These are phyloP conservation scores for Coleophora deauratella DNA, from an alignment of 2,888 invertebrate genomes.

Conservation along the genomic window DNA sequence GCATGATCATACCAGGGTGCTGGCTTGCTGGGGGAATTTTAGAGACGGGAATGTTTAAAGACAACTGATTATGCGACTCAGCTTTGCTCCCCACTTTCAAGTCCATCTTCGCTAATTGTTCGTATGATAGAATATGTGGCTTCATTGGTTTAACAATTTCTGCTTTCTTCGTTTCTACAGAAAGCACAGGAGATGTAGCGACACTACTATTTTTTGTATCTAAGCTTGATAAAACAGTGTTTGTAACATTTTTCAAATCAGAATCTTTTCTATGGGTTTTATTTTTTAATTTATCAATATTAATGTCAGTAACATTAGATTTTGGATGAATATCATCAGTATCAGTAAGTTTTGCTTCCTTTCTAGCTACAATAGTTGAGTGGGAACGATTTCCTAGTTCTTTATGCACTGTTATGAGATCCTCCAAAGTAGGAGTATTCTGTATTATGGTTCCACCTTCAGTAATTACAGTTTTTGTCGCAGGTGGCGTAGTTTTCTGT, in stretches of 20 bases:
- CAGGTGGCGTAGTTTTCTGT: too few species aligned
- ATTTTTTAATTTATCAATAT: too few species aligned
- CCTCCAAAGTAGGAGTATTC: slow-evolving; percentile 21
- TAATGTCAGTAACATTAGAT: too few species aligned
- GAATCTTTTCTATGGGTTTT: too few species aligned
- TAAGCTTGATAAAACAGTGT: background rate
- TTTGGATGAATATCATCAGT: background rate
- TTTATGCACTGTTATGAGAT: slow-evolving; percentile 23
- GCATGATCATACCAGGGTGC: slow-evolving; percentile 80
- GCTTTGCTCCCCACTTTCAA: slow-evolving; percentile 19
- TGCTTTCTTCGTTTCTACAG: slow-evolving; percentile 7
- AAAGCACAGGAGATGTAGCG: slow-evolving; percentile 2
- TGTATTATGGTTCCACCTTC: slow-evolving; percentile 43
- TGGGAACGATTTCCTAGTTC: slow-evolving; percentile 14
- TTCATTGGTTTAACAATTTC: slow-evolving; percentile 33
- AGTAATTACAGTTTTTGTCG: slow-evolving; percentile 22
- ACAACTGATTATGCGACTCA: slow-evolving; percentile 23
- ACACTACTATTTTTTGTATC: slow-evolving; percentile 7
- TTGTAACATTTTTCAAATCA: background rate
- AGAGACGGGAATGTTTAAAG: slow-evolving; percentile 15
- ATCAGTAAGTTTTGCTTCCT: slow-evolving; percentile 27
- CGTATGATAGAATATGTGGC: slow-evolving; percentile 40
- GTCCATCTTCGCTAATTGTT: slow-evolving; percentile 33
- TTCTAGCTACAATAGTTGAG: slow-evolving; percentile 27
- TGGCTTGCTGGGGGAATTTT: slow-evolving; percentile 33